phyloP scores from a whole-genome alignment of 2,797 vertebrate species.

The Anisognathus igniventris region DNA sequence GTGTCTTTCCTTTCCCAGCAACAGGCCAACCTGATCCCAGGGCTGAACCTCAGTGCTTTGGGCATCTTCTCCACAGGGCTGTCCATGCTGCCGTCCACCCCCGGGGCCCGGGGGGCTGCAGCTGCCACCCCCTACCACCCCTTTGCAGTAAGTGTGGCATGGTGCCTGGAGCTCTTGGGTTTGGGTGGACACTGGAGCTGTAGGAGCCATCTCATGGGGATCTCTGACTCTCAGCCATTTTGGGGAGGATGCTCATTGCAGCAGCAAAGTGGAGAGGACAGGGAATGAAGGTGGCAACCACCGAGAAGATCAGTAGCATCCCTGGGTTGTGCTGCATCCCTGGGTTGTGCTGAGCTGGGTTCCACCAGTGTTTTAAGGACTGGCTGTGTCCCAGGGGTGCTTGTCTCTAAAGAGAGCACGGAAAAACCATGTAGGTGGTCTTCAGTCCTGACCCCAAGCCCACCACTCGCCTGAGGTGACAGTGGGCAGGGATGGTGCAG shows the following conservation, averaged over 20 bases:
- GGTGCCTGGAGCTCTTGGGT: neutral
- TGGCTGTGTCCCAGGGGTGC: neutral
- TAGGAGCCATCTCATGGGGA: neutral
- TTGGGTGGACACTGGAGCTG: neutral
- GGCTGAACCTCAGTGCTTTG: constrained; percentile 90
- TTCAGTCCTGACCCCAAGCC: neutral
- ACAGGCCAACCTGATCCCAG: constrained; percentile 92
- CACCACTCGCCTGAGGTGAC: neutral
- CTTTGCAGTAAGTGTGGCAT: constrained; percentile 82
- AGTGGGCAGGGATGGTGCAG: neutral
- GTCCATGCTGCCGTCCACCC: constrained; percentile 81
- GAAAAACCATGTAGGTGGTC: neutral
- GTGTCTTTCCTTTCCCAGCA: constrained; percentile 75
- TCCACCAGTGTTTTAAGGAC: neutral
- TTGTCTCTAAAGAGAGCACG: neutral
- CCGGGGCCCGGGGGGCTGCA: constrained; percentile 79
- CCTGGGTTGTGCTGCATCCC: neutral
- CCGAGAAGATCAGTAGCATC: neutral
- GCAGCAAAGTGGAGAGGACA: neutral
- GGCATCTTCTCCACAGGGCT: constrained; percentile 93
- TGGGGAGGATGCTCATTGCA: neutral
- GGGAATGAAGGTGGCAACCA: neutral
- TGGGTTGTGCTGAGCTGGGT: neutral
- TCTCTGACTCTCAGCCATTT: neutral
- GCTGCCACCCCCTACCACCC: constrained; percentile 83